Evolutionary conservation across 1,140 invertebrate species (phyloP).

Genomic region (Trachymyrmex septentrionalis): DNA sequence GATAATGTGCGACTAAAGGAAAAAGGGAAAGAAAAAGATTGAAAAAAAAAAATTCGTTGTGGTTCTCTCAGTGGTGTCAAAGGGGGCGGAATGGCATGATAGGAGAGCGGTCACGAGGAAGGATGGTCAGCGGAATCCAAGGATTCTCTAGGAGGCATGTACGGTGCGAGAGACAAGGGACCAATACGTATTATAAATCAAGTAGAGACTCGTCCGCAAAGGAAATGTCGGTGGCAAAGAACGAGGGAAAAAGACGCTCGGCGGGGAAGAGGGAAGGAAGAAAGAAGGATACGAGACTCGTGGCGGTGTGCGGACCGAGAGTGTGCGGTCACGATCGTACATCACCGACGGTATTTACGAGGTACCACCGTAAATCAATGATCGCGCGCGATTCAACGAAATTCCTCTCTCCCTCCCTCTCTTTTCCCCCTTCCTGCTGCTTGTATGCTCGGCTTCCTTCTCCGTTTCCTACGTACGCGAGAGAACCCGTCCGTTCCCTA

Average conservation of each 20-base stretch:
- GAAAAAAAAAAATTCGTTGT: slow-evolving; percentile 48
- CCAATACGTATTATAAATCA: slow-evolving; percentile 78
- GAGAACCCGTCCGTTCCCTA: slow-evolving; percentile 51
- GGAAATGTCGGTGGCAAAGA: slow-evolving; percentile 70
- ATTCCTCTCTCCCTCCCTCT: slow-evolving; percentile 69
- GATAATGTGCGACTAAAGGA: slow-evolving; percentile 12
- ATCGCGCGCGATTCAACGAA: slow-evolving; percentile 77
- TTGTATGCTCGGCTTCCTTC: slow-evolving; percentile 58
- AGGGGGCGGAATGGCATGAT: slow-evolving; percentile 19
- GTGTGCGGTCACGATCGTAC: slow-evolving; percentile 76
- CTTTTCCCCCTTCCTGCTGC: slow-evolving; percentile 70
- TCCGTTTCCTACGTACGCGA: slow-evolving; percentile 70
- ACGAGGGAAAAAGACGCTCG: slow-evolving; percentile 65
- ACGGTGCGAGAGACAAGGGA: slow-evolving; percentile 70
- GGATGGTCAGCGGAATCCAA: slow-evolving; percentile 46
- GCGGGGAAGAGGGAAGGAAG: background rate
- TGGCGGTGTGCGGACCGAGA: slow-evolving; percentile 31
- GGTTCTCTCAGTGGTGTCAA: slow-evolving; percentile 11
- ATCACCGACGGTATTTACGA: slow-evolving; percentile 80
- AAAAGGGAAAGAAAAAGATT: background rate
- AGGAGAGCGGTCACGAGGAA: slow-evolving; percentile 22
- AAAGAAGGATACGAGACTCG: slow-evolving; percentile 31
- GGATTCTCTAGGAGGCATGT: slow-evolving; percentile 59
- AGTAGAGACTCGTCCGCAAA: slow-evolving; percentile 74
- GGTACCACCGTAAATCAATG: slow-evolving; percentile 81